Conservation (phyloP, 2,888 invertebrate genomes). For the Plebejus melissa region DNA sequence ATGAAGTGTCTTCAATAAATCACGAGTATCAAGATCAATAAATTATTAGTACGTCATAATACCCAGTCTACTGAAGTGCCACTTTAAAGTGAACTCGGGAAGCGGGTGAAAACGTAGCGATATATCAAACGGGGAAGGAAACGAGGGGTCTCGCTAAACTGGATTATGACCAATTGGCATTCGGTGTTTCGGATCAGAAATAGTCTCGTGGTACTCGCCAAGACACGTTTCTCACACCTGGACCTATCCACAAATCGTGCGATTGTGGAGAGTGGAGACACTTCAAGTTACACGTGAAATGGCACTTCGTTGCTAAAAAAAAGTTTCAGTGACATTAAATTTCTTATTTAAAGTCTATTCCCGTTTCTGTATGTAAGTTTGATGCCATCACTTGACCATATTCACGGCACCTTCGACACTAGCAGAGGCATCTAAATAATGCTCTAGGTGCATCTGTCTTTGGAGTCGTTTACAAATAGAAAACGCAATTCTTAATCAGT, state of each 20-base stretch:
- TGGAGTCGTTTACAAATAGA: too few species aligned
- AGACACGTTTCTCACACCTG: constrained; percentile 55
- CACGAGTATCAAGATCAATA: constrained; percentile 29
- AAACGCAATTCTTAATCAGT: too few species aligned
- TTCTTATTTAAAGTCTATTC: too few species aligned
- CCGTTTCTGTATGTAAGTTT: too few species aligned
- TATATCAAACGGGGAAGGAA: constrained; percentile 30
- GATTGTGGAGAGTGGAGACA: constrained; percentile 31
- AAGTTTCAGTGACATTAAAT: background rate
- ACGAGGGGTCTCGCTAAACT: constrained; percentile 35
- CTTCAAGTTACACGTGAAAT: background rate
- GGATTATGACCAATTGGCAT: constrained; percentile 51
- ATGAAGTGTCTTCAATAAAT: constrained; percentile 26
- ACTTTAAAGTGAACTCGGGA: constrained; percentile 34
- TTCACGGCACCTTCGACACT: background rate
- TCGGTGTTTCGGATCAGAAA: constrained; percentile 61
- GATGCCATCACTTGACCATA: too few species aligned
- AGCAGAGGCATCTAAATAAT: background rate
- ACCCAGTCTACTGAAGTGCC: constrained; percentile 36
- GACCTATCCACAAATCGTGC: constrained; percentile 42
- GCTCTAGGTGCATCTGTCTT: too few species aligned
- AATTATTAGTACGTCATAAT: constrained; percentile 37
- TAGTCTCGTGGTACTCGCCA: constrained; percentile 56
- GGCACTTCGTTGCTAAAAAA: background rate
- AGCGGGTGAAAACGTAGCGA: constrained; percentile 31